phyloP scores from a whole-genome alignment of 2,113 vertebrate species.

The Neodontobutis hainanensis region DNA sequence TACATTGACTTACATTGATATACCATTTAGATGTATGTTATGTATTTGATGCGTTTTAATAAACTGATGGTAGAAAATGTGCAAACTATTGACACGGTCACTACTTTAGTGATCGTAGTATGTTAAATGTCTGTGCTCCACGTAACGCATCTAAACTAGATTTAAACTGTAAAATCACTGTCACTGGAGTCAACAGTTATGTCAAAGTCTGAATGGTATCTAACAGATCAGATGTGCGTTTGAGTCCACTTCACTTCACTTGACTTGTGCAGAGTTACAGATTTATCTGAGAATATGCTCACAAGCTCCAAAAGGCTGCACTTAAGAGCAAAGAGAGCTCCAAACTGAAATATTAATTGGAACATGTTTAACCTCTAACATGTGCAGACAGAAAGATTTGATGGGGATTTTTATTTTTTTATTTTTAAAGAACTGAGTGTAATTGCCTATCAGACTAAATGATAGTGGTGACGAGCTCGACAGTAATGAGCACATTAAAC shows the following conservation, averaged over 20 bases:
- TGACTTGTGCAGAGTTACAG: background rate
- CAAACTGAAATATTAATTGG: background rate
- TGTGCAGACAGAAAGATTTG: background rate
- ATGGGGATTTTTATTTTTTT: too few species aligned
- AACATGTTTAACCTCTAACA: background rate
- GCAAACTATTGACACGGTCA: too few species aligned
- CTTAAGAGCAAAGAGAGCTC: background rate
- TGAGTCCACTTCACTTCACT: too few species aligned
- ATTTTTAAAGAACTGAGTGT: background rate
- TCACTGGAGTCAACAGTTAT: too few species aligned
- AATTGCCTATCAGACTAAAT: constrained; percentile 2
- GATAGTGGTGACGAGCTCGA: background rate
- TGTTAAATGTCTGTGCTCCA: too few species aligned
- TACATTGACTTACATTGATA: too few species aligned
- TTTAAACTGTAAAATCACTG: too few species aligned
- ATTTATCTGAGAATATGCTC: background rate
- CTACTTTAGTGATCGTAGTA: too few species aligned
- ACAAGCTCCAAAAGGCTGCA: background rate
- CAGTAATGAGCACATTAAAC: background rate
- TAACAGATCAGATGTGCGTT: background rate
- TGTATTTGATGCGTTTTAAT: too few species aligned
- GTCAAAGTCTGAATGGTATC: background rate
- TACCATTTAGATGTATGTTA: too few species aligned
- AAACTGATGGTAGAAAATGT: too few species aligned
- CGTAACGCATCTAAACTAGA: too few species aligned